Percentiles rank a stretch among this genome's conserved stretches.
Conservation (phyloP, 2,113 vertebrate genomes). For the Bungarus multicinctus region DNA sequence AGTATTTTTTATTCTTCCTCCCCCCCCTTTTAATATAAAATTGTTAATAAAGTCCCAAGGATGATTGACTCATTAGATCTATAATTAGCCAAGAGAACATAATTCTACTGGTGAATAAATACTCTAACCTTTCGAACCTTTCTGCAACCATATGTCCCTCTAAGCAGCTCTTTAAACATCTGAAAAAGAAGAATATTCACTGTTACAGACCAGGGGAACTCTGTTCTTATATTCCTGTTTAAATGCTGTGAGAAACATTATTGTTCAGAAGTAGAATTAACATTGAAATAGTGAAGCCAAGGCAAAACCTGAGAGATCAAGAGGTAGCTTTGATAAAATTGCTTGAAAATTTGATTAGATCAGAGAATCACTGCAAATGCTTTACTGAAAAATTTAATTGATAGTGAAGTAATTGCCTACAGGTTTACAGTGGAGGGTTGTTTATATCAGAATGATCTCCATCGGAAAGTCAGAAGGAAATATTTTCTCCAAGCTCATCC, state of each 20-base stretch:
- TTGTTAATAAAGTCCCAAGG: background rate
- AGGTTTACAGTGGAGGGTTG: background rate
- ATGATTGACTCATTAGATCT: background rate
- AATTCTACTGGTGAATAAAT: background rate
- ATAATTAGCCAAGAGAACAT: background rate
- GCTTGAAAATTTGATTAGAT: background rate
- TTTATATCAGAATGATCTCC: background rate
- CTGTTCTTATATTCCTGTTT: background rate
- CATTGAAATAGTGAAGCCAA: background rate
- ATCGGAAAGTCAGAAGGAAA: background rate
- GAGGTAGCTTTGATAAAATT: background rate
- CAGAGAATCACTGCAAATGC: background rate
- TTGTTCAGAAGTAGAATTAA: background rate
- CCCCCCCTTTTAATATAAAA: background rate
- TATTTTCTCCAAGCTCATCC: background rate
- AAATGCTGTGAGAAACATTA: background rate
- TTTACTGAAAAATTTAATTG: background rate
- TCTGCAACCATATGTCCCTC: background rate
- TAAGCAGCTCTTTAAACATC: background rate
- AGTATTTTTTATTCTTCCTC: background rate
- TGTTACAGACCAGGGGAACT: background rate
- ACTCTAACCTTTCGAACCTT: background rate
- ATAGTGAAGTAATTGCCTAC: background rate
- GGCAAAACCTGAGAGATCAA: background rate
- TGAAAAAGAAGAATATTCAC: background rate